Evolutionary conservation across 2,113 vertebrate species (phyloP).

Genomic region (Axis porcinus): DNA sequence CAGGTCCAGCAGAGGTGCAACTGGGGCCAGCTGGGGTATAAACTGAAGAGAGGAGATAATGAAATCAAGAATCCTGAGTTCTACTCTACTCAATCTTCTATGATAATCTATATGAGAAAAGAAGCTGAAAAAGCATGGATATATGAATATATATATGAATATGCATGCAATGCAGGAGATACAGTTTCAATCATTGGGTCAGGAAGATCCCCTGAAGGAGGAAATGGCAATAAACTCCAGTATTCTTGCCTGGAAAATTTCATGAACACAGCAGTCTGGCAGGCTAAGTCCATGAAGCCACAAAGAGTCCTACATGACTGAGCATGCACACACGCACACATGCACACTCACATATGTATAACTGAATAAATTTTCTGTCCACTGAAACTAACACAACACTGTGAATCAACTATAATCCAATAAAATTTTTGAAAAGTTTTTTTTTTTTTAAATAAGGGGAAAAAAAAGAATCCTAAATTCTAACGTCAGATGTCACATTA

Average conservation of each 20-base stretch:
- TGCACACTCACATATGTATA: not conserved
- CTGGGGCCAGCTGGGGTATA: not conserved
- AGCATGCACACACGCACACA: rapidly evolving
- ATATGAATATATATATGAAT: not conserved
- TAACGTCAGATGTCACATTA: not conserved
- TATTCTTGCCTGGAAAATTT: not conserved
- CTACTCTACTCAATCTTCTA: not conserved
- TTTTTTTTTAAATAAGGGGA: not conserved
- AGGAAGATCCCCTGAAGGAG: not conserved
- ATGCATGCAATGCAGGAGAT: not conserved
- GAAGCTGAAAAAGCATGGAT: not conserved
- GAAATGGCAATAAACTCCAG: not conserved
- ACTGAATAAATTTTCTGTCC: not conserved
- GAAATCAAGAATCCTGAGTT: not conserved
- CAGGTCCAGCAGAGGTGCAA: not conserved
- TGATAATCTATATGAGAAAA: not conserved
- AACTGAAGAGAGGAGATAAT: not conserved
- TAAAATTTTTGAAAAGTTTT: not conserved
- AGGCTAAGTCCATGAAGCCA: not conserved
- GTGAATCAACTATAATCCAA: not conserved
- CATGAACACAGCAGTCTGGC: not conserved
- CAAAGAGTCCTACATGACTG: not conserved
- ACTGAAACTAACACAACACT: not conserved
- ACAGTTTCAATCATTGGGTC: not conserved
- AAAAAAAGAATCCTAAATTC: not conserved